Conservation (phyloP, 1,140 invertebrate species). For the Pseudachorutes palmiensis region DNA sequence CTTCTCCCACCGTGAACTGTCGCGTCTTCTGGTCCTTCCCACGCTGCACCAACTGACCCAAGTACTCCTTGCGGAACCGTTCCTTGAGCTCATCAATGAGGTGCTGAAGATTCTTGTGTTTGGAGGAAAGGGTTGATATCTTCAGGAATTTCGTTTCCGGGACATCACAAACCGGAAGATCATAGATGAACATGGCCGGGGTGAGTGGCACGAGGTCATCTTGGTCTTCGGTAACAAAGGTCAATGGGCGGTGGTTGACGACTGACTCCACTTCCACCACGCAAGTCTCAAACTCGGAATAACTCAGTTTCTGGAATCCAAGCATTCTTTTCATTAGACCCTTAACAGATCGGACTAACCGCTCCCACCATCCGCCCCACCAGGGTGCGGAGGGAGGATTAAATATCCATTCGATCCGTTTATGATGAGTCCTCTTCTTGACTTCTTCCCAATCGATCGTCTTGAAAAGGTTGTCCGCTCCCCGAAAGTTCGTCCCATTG, state of each 20-base stretch:
- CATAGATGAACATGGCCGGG: conserved; percentile 36
- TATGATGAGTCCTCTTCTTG: conserved; percentile 18
- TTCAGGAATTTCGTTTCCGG: too few species aligned
- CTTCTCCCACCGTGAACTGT: too few species aligned
- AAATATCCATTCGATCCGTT: conserved; percentile 41
- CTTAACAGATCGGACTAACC: conserved; percentile 42
- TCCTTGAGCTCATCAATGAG: too few species aligned
- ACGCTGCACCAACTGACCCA: too few species aligned
- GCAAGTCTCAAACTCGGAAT: conserved; percentile 40
- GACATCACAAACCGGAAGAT: not conserved
- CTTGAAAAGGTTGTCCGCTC: conserved; percentile 27
- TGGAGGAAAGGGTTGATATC: too few species aligned
- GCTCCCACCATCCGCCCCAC: conserved; percentile 41
- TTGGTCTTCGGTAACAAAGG: conserved; percentile 40
- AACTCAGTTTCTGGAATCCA: conserved; percentile 35
- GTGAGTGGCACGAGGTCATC: conserved; percentile 36
- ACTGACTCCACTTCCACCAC: conserved; percentile 39
- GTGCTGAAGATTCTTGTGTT: too few species aligned
- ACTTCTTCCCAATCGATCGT: conserved; percentile 30
- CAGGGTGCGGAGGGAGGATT: conserved; percentile 42
- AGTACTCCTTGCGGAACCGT: too few species aligned
- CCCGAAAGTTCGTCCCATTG: conserved; percentile 41
- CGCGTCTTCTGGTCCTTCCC: too few species aligned
- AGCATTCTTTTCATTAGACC: conserved; percentile 37
- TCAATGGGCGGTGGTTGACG: conserved; percentile 41